phyloP scores from a whole-genome alignment of 2,888 invertebrate genomes.

The Plusia festucae region DNA sequence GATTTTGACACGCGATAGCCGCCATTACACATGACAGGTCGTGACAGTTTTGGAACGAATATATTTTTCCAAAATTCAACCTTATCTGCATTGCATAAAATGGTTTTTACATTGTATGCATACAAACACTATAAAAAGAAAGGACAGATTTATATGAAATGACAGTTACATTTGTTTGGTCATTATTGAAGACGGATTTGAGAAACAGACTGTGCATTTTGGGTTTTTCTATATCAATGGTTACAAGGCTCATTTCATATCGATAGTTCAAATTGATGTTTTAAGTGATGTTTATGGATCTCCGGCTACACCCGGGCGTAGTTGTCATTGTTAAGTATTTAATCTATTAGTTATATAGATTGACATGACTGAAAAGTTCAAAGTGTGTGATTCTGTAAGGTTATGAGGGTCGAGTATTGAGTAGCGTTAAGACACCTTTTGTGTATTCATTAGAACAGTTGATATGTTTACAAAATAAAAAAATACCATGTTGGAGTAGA shows the following conservation, averaged over 20 bases:
- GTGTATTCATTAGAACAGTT: constrained; percentile 48
- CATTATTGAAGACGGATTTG: too few relatives aligned
- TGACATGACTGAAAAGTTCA: constrained; percentile 76
- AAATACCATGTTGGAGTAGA: constrained; percentile 31
- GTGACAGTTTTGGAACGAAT: too few relatives aligned
- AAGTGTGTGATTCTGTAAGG: constrained; percentile 71
- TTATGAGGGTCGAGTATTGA: constrained; percentile 63
- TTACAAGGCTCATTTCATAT: constrained; percentile 31
- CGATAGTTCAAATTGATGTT: constrained; percentile 63
- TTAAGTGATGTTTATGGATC: constrained; percentile 53
- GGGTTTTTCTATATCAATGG: too few relatives aligned
- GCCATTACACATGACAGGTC: too few relatives aligned
- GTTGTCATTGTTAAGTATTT: constrained; percentile 50
- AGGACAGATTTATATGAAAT: too few relatives aligned
- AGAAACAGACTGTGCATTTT: too few relatives aligned
- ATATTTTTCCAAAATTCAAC: too few relatives aligned
- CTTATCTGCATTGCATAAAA: too few relatives aligned
- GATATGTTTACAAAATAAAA: constrained; percentile 37
- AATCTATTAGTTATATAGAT: constrained; percentile 59
- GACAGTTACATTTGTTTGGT: too few relatives aligned
- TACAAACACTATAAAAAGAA: too few relatives aligned
- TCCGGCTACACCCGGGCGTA: constrained; percentile 34
- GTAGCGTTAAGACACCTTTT: constrained; percentile 61
- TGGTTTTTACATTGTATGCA: too few relatives aligned
- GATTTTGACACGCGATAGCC: too few relatives aligned